These are phyloP conservation scores for Ricordea florida DNA, from an alignment of 92 coral and sea anemone species.

Conservation along the genomic window DNA sequence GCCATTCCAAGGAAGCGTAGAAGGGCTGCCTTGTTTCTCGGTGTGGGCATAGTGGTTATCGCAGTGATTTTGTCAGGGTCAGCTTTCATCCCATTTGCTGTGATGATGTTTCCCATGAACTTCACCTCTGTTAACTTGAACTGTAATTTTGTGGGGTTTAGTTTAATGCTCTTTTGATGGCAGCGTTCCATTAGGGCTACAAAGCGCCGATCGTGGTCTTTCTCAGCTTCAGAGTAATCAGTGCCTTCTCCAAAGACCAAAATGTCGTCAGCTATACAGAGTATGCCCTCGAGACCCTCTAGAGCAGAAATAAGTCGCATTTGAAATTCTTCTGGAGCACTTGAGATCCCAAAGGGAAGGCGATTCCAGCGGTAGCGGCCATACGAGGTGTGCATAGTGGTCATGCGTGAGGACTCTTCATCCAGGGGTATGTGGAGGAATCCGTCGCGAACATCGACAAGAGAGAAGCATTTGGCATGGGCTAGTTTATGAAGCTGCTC, in stretches of 20 bases:
- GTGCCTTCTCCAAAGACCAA: not conserved
- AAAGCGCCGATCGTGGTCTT: constrained; percentile 10
- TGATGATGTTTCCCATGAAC: constrained; percentile 15
- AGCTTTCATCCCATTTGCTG: constrained; percentile 37
- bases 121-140: not conserved
- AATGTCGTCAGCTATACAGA: constrained; percentile 38
- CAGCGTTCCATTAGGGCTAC: constrained; percentile 69
- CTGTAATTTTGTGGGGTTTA: constrained; percentile 20
- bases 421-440: constrained; percentile 47
- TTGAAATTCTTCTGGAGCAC: not conserved
- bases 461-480: constrained; percentile 51
- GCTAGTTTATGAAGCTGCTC: constrained; percentile 50
- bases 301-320: not conserved
- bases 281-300: constrained; percentile 37
- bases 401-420: constrained; percentile 47
- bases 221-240: constrained; percentile 12
- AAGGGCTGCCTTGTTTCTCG: constrained; percentile 57
- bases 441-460: constrained; percentile 17
- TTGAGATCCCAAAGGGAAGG: constrained; percentile 59
- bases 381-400: constrained; percentile 56
- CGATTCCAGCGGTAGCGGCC: constrained; percentile 55
- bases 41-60: constrained; percentile 52
- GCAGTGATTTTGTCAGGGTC: constrained; percentile 53
- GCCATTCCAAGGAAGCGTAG: constrained; percentile 65
- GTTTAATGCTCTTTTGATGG: constrained; percentile 28